Evolutionary conservation across 2,888 invertebrate species (phyloP).

Genomic region (Elmis aenea): DNA sequence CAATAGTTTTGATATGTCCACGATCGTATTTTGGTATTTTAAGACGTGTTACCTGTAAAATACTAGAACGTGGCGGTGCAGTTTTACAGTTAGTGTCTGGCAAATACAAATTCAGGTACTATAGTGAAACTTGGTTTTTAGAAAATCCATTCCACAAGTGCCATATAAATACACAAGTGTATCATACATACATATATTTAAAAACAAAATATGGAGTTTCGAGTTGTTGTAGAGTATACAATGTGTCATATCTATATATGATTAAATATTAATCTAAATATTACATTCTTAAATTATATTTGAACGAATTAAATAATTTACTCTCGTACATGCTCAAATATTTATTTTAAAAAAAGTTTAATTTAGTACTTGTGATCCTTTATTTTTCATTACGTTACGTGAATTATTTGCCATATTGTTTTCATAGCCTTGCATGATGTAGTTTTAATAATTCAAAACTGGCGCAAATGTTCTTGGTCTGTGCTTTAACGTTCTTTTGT

Average conservation of each 20-base stretch:
- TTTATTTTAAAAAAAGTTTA: constrained; percentile 24
- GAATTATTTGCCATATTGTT: constrained; percentile 41
- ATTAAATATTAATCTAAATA: too few relatives aligned
- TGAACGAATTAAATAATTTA: constrained; percentile 26
- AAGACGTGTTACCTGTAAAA: too few relatives aligned
- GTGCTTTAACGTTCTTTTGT: too few relatives aligned
- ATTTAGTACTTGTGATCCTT: constrained; percentile 27
- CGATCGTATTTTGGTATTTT: too few relatives aligned
- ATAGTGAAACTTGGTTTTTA: constrained; percentile 13
- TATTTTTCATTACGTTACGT: constrained; percentile 26
- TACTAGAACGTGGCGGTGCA: too few relatives aligned
- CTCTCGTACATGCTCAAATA: constrained; percentile 22
- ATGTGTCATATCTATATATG: constrained; percentile 19
- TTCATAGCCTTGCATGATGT: too few relatives aligned
- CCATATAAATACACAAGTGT: constrained; percentile 23
- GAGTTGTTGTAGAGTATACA: too few relatives aligned
- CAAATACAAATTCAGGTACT: constrained; percentile 8
- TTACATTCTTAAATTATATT: too few relatives aligned
- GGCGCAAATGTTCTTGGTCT: too few relatives aligned
- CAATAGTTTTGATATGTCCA: too few relatives aligned
- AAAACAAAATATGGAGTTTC: constrained; percentile 1
- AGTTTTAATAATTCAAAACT: too few relatives aligned
- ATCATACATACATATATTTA: constrained; percentile 3
- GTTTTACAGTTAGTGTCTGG: too few relatives aligned
- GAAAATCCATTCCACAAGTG: constrained; percentile 32